phyloP scores from a whole-genome alignment of 2,797 vertebrate species.

The Gephyroberyx darwinii region DNA sequence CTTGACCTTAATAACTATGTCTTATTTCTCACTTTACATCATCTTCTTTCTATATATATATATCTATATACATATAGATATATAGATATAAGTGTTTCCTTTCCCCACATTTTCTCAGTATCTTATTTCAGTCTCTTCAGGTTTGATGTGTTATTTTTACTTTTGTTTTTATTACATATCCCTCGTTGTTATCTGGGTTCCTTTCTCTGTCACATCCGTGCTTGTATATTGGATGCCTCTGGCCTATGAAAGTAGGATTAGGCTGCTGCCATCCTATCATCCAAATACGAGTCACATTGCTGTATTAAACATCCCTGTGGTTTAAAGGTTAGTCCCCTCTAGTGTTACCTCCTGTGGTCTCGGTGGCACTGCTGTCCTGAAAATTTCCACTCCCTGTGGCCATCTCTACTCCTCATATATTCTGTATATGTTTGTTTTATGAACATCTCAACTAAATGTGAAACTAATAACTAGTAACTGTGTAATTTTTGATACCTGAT shows the following conservation, averaged over 20 bases:
- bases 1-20: slow-evolving; percentile 53
- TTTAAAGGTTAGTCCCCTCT: slow-evolving; percentile 61
- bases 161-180: no score
- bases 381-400: slow-evolving; percentile 50
- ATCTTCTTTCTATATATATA: slow-evolving; percentile 12
- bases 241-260: slow-evolving; percentile 52
- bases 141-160: no score
- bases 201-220: slow-evolving; percentile 32
- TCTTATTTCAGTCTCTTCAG: not conserved
- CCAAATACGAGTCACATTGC: slow-evolving; percentile 52
- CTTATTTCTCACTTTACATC: slow-evolving; percentile 35
- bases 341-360: slow-evolving; percentile 44
- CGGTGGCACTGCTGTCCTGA: slow-evolving; percentile 38
- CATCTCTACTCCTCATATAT: slow-evolving; percentile 9
- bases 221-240: slow-evolving; percentile 33
- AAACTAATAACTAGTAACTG: no score
- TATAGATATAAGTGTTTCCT: slow-evolving; percentile 18
- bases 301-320: slow-evolving; percentile 54
- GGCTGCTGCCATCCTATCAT: slow-evolving; percentile 52
- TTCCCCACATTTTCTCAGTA: not conserved
- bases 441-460: slow-evolving; percentile 17
- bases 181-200: not conserved
- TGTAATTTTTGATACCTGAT: not conserved
- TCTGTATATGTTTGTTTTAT: slow-evolving; percentile 32
- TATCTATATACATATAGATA: no score